phyloP scores from a whole-genome alignment of 2,797 vertebrate species.

The Neosilurus mollespiculum region DNA sequence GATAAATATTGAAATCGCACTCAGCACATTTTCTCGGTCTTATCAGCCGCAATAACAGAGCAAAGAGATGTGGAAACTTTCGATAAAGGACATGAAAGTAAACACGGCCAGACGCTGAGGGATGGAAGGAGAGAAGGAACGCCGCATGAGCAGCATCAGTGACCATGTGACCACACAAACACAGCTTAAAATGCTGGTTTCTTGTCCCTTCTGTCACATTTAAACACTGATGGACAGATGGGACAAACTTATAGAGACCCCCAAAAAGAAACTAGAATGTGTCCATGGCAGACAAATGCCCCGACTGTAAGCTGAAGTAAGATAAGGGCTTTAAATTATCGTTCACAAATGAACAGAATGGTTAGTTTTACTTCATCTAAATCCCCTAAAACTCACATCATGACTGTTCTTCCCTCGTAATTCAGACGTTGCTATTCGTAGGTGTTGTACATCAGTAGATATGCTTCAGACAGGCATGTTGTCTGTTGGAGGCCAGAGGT shows the following conservation, averaged over 20 bases:
- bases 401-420: no score
- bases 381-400: no score
- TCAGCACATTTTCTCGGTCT: constrained; percentile 31
- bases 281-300: no score
- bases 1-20: constrained; percentile 45
- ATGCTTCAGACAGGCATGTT: no score
- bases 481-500: no score
- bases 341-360: no score
- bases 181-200: neutral
- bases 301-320: no score
- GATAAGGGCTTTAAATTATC: no score
- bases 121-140: neutral
- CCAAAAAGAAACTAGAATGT: neutral
- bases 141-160: neutral
- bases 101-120: constrained; percentile 10
- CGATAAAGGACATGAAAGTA: constrained; percentile 38
- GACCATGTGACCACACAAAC: neutral
- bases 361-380: no score
- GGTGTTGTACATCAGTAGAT: no score
- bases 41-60: constrained; percentile 41
- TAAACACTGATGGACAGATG: neutral
- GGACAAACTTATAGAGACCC: neutral
- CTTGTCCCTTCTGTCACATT: neutral
- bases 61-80: constrained; percentile 34
- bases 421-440: no score